Base-by-base conservation (phyloP, 2,888 invertebrate genomes). In the Ectemnius cavifrons region DNA sequence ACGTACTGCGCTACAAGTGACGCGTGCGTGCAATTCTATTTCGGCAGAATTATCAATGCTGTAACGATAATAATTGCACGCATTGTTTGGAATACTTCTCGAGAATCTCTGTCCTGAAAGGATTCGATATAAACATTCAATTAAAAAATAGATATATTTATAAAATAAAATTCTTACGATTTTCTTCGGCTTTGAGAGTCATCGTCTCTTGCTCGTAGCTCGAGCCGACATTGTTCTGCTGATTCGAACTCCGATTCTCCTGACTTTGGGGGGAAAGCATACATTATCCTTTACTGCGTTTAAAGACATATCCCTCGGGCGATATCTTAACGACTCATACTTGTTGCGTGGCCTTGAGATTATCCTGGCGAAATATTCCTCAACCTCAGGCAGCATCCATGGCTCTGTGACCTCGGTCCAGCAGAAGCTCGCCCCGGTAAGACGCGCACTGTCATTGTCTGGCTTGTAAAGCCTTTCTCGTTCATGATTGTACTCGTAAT, bases 401-500 rank as follows among this genome's bases (percentile, higher is more conserved):
- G 89, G 87, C 69, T 91, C 89, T 58, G 73, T 65, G 59, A 77
- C 63, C 60, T 83, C 79, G 27, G 72, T 75, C 75, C 68, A 70
- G 58, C 71, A 69, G 66, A 75, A 77, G 66, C 45, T 67, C 37
- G 69, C 13, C 23, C 59, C 18, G n/a, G 75, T 63, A 23, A 37
- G 8, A 27, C 58, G 6, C 28, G 45, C 20, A 16, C 65, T 57
- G 16, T 75, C 59, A 46, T 77, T 61, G 14, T 73, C 57, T 46
- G 75, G 63, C 60, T 89, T 90, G 75, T 92, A 92, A 58, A 89
- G 85, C 73, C 86, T 84, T 84, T 92, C 92, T 62, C 94, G 93
- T 88, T 94, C 94, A 77, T 93, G 92, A 71, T 93, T 92, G 90
- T 92, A 93, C 85, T 92, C 92, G 86, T 92, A 92, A 89, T 93